Base-by-base conservation (phyloP, 1,140 invertebrate species). In the Drosophila grimshawi region DNA sequence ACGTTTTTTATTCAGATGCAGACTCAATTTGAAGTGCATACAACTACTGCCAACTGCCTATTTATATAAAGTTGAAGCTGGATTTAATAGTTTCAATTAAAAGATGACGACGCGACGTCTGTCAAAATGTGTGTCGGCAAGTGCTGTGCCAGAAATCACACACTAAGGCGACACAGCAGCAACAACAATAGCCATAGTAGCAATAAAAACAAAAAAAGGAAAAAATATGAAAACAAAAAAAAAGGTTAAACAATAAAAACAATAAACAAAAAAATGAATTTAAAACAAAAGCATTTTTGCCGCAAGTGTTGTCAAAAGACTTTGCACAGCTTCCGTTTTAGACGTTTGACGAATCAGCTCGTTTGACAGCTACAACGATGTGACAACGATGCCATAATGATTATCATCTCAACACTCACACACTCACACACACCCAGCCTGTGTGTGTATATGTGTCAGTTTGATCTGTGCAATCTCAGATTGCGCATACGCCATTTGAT, bases 281-380 rank as follows among this genome's bases (percentile, higher is more conserved):
- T 35, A 35, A 60, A 63, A 74, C 72, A 75, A 70, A 69, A 46
- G 60, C 48, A 39, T n/a, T 46, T 19, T 75, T 61, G 61, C 37
- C 62, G 11, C 45, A 56, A 65, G 78, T 77, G 75, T 61, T 79
- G 82, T 83, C 72, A 79, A 88, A 86, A 80, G 57, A 56, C 19
- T 57, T 80, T 63, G 81, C 83, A 76, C 85, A 83, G 83, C 83
- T 88, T 88, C 83, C 83, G 83, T 89, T 88, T 86, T 32, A 57
- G 76, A 69, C 61, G 73, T 59, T 65, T 61, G 53, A 67, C 33
- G 75, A 63, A 64, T 48, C 55, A 49, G 55, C 62, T 57, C 39
- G n/a, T 70, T 73, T 73, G 70, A 67, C 65, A 66, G 52, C 33
- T 11, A n/a, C 64, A 70, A 86, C 67, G 70, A 82, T 86, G 82